Conservation (phyloP, 2,113 vertebrate genomes). For the Toxotes chatareus region DNA sequence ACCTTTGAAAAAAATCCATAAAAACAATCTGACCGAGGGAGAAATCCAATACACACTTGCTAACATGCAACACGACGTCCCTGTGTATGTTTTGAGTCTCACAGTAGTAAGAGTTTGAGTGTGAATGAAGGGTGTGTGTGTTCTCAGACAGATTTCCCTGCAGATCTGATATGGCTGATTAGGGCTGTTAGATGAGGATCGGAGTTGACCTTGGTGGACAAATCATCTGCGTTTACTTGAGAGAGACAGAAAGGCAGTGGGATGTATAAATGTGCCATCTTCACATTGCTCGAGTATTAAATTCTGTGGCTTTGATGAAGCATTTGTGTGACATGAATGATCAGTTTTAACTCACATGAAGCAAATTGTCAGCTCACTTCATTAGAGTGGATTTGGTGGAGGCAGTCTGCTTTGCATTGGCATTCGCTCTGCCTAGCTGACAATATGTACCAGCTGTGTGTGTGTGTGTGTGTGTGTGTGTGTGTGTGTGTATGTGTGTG, state of each 20-base stretch:
- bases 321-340: not conserved
- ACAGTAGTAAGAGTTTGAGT: not conserved
- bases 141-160: constrained; percentile 13
- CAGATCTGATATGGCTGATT: constrained; percentile 46
- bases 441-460: not conserved
- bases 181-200: constrained; percentile 43
- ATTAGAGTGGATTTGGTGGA: not conserved
- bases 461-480: too few relatives aligned
- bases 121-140: not conserved
- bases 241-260: not conserved
- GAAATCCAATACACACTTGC: constrained; percentile 15
- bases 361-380: not conserved
- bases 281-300: not conserved
- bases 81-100: not conserved
- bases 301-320: not conserved
- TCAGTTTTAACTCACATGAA: not conserved
- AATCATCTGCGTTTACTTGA: constrained; percentile 14
- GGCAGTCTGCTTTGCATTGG: not conserved
- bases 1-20: constrained; percentile 58
- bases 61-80: not conserved
- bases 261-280: not conserved
- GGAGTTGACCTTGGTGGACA: constrained; percentile 45
- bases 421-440: not conserved
- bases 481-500: not conserved
- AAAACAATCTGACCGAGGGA: constrained; percentile 13